phyloP scores from a whole-genome alignment of 2,888 invertebrate species.

The Torymus tubicola region DNA sequence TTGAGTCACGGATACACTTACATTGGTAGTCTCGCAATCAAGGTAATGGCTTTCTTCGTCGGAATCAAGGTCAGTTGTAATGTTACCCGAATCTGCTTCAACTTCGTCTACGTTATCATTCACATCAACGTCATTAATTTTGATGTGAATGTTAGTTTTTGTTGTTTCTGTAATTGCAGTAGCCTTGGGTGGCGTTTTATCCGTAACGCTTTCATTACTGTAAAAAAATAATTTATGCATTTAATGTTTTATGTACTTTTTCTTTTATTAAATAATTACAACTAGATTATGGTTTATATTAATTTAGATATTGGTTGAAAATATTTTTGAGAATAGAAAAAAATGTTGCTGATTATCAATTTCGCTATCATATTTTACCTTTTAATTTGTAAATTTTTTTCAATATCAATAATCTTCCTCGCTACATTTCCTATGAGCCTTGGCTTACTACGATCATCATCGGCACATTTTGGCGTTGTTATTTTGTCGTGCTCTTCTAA shows the following conservation, averaged over 20 bases:
- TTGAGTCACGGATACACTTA: not conserved
- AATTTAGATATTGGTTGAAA: not conserved
- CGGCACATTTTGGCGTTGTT: conserved; percentile 38
- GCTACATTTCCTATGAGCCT: conserved; percentile 63
- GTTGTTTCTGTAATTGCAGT: conserved; percentile 33
- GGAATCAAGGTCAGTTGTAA: conserved; percentile 36
- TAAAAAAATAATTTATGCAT: not conserved
- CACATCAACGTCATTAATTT: conserved; percentile 55
- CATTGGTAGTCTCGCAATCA: not conserved
- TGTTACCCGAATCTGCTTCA: conserved; percentile 54
- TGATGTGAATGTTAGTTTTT: conserved; percentile 59
- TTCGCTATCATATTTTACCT: conserved; percentile 26
- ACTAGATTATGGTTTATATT: too few relatives aligned
- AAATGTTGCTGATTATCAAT: not conserved
- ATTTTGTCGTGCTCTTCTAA: conserved; percentile 58
- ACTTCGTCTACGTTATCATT: conserved; percentile 55
- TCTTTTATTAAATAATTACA: too few relatives aligned
- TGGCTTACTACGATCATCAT: conserved; percentile 44
- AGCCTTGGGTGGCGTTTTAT: conserved; percentile 33
- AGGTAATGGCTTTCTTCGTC: conserved; percentile 47
- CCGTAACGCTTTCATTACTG: conserved; percentile 43
- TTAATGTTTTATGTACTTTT: too few relatives aligned
- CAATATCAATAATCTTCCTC: conserved; percentile 63
- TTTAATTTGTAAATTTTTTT: conserved; percentile 57
- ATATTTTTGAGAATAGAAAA: not conserved